Evolutionary conservation across 1,140 invertebrate genomes (phyloP), one percentile per base, ranked within the genome.

Genomic region (Diachasmimorpha longicaudata): DNA sequence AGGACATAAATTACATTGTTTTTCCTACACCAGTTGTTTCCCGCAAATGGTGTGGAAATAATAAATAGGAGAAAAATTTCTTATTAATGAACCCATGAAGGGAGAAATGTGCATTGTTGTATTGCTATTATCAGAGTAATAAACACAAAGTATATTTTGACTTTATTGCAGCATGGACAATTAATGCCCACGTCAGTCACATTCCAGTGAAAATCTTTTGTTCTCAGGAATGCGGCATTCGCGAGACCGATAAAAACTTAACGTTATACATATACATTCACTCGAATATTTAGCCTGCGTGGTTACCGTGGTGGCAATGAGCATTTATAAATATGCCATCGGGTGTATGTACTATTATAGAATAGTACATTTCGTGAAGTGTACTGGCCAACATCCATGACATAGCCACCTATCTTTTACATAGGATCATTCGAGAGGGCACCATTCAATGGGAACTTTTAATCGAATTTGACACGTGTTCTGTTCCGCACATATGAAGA

Each of bases 381-480:
- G 10, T n/a, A 46, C 44, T n/a, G 44, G 44, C 11, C n/a, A 46
- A 46, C 44, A 46, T 46, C 67, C 19, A 69, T 21, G 39, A n/a
- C 21, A 69, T 10, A 25, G 14, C 69, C 25, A 44, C 68, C 37
- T 19, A 39, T 70, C 37, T 10, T 37, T 44, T 70, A 70, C 37
- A 71, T 42, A 25, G 11, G 2, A 9, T 11, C n/a, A 19, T 48
- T 23, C 42, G 70, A 46, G 44, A 46, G 44, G 44, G 44, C 11
- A 46, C 46, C 71, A 72, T 66, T 66, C 39, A 66, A 66, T 52
- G 66, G 39, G 19, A 74, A 74, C 25, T 72, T 72, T 72, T 72
- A 72, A 72, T 72, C 71, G 71, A 72, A 55, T 72, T 58, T n/a
- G 46, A 52, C 71, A 72, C 63, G 71, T 72, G 71, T 25, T 44